Evolutionary conservation across 2,888 invertebrate genomes (phyloP).

Genomic region (Caenorhabditis sulstoni): DNA sequence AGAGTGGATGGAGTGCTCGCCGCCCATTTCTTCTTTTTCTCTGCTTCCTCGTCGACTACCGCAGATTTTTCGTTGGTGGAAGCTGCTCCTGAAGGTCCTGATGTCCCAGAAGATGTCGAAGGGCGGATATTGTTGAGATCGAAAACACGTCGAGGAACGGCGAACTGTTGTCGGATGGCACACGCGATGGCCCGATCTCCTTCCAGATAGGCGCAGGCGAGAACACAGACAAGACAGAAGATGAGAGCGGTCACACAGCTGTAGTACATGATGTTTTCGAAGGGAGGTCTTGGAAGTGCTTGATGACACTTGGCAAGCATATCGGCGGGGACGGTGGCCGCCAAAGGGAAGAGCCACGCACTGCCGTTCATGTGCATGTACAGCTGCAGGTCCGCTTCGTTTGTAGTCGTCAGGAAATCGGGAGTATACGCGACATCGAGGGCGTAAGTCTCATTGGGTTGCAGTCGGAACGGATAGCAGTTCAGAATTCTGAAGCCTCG

Average conservation of each 20-base stretch:
- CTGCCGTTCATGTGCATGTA: constrained; percentile 81
- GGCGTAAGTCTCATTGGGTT: constrained; percentile 87
- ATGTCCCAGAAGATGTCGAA: background rate
- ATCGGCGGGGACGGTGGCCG: constrained; percentile 84
- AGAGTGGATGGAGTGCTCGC: constrained; percentile 41
- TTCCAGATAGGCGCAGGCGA: constrained; percentile 80
- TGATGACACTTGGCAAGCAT: constrained; percentile 83
- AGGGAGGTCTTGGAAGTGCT: constrained; percentile 86
- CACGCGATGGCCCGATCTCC: constrained; percentile 79
- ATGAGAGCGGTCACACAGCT: constrained; percentile 80
- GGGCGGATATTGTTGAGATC: constrained; percentile 60
- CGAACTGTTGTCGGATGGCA: constrained; percentile 71
- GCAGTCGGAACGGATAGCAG: constrained; percentile 86
- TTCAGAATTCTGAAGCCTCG: constrained; percentile 87
- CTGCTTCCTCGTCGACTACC: background rate
- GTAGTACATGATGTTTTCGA: constrained; percentile 87
- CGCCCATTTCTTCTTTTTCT: constrained; percentile 7
- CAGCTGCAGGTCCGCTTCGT: constrained; percentile 83
- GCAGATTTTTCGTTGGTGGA: background rate
- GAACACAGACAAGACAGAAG: constrained; percentile 80
- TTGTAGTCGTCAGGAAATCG: constrained; percentile 89
- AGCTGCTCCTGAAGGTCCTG: background rate
- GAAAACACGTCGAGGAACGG: constrained; percentile 58
- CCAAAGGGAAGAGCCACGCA: constrained; percentile 84
- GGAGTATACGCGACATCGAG: constrained; percentile 92